These are phyloP conservation scores for Drosophila malerkotliana DNA, from an alignment of 1,140 invertebrate species.

Conservation along the genomic window DNA sequence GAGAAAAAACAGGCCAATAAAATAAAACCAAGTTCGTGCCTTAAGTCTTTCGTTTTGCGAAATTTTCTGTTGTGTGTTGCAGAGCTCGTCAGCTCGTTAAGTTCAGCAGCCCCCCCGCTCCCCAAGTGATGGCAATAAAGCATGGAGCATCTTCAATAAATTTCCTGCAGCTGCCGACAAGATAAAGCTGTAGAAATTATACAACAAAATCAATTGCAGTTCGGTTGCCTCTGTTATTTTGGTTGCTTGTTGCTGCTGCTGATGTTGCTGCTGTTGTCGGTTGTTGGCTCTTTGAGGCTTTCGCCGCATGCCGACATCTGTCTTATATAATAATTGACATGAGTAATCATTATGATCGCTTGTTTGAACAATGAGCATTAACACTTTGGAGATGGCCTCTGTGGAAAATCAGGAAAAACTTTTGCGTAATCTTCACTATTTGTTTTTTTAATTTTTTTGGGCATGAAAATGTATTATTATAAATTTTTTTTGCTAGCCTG, in stretches of 20 bases:
- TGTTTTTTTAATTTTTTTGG: background rate
- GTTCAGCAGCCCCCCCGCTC: slow-evolving; percentile 13
- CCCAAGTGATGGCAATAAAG: slow-evolving; percentile 49
- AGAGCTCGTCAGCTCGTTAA: slow-evolving; percentile 47
- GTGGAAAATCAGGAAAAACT: slow-evolving; percentile 4
- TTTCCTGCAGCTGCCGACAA: slow-evolving; percentile 70
- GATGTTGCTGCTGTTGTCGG: slow-evolving; percentile 13
- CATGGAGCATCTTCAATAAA: slow-evolving; percentile 72
- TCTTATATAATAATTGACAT: slow-evolving; percentile 76
- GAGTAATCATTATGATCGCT: slow-evolving; percentile 59
- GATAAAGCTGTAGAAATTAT: slow-evolving; percentile 73
- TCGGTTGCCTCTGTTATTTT: slow-evolving; percentile 39
- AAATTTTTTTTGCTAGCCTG: slow-evolving; percentile 1
- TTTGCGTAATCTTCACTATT: slow-evolving; percentile 32
- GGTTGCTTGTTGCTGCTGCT: slow-evolving; percentile 8
- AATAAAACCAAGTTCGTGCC: slow-evolving; percentile 53
- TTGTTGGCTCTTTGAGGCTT: slow-evolving; percentile 55
- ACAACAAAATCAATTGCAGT: slow-evolving; percentile 75
- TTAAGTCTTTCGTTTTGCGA: slow-evolving; percentile 68
- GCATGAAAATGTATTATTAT: background rate
- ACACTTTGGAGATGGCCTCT: slow-evolving; percentile 41
- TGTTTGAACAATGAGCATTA: slow-evolving; percentile 58
- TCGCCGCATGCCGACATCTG: slow-evolving; percentile 54
- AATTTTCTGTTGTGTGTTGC: slow-evolving; percentile 43
- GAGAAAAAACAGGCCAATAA: slow-evolving; percentile 2